phyloP scores from a whole-genome alignment of 2,113 vertebrate genomes.

The Oreocharis arfaki region DNA sequence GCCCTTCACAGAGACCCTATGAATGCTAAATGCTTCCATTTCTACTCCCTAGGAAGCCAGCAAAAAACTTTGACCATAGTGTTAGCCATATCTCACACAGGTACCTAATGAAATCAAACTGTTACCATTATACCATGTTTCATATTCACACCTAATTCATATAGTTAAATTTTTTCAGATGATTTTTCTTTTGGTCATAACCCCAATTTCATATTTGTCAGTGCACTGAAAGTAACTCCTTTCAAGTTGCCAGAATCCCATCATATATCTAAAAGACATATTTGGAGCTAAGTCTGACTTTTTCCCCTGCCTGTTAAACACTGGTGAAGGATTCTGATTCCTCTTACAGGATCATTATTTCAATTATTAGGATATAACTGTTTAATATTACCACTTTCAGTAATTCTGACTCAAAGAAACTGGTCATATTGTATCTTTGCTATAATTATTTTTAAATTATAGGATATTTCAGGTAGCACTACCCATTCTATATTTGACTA shows the following conservation, averaged over 20 bases:
- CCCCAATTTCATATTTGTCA: background rate
- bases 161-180: background rate
- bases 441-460: background rate
- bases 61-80: background rate
- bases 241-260: background rate
- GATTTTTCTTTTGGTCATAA: background rate
- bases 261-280: background rate
- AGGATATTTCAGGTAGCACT: background rate
- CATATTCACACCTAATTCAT: background rate
- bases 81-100: background rate
- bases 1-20: background rate
- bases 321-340: background rate
- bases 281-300: background rate
- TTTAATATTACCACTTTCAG: background rate
- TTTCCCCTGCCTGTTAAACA: background rate
- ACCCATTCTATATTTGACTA: conserved; percentile 21
- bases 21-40: background rate
- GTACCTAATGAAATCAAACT: background rate
- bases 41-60: background rate
- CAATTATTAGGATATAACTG: background rate
- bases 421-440: background rate
- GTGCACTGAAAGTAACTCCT: background rate
- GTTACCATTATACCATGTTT: background rate
- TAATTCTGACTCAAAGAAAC: background rate
- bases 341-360: background rate